A percentile compares a stretch with the other conserved stretches of the same genome.
Evolutionary conservation across 2,797 vertebrate species (phyloP).

Genomic region (Luscinia luscinia): DNA sequence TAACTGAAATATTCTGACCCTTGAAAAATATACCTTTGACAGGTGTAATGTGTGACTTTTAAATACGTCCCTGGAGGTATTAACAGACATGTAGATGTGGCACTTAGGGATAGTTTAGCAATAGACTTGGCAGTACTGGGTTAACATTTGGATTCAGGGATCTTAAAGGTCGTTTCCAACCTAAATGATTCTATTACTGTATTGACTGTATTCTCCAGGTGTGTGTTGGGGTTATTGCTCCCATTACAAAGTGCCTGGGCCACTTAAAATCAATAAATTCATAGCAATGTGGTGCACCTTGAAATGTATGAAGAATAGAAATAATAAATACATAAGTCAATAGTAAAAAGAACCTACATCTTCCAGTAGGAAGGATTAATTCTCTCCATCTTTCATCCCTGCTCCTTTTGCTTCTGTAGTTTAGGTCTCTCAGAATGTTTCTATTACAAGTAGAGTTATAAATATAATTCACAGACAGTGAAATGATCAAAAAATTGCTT

Average conservation of each 20-base stretch:
- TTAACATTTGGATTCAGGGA: not conserved
- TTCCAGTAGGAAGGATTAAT: not conserved
- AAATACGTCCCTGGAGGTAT: not conserved
- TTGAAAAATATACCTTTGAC: constrained; percentile 30
- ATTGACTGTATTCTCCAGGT: not conserved
- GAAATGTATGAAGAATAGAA: not conserved
- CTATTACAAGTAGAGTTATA: not conserved
- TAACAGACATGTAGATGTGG: not conserved
- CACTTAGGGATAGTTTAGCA: not conserved
- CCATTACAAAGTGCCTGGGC: not conserved
- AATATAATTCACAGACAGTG: constrained; percentile 12
- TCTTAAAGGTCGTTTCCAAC: not conserved
- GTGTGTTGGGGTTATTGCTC: not conserved
- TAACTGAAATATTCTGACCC: not conserved
- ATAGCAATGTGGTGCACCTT: not conserved
- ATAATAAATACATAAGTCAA: not conserved
- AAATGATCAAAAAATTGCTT: not conserved
- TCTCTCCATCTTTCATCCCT: not conserved
- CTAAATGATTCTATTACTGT: not conserved
- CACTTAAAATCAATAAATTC: not conserved
- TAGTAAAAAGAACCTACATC: not conserved
- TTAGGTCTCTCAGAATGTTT: not conserved
- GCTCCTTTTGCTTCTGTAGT: not conserved
- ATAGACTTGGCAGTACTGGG: not conserved
- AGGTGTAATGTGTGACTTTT: not conserved